Evolutionary conservation across 2,797 vertebrate genomes (phyloP), one percentile per base, ranked within the genome.

Genomic region (Fringilla coelebs): DNA sequence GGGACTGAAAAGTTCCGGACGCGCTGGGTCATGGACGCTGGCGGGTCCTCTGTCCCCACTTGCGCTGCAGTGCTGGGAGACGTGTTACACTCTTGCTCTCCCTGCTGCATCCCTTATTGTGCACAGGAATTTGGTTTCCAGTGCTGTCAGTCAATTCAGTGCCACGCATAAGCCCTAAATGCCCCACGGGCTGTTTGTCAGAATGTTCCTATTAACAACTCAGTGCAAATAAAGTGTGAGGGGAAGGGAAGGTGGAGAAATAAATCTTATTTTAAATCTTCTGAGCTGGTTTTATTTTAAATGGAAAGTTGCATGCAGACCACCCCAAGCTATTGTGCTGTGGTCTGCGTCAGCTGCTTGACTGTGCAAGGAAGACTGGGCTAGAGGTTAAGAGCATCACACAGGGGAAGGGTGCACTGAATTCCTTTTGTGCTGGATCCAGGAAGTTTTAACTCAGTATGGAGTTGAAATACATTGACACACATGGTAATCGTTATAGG

Each of bases 281-380:
- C 65, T 89, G 86, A 96, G 80, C 85, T 97, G 62, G 63, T 91
- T 94, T 90, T 86, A 71, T 94, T 95, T 96, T 71, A 65, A 65
- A 79, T 93, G 93, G 85, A 82, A 90, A 95, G 89, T 91, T 94
- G 83, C 90, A 77, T 88, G 86, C 2, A 18, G 95, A 97, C 94
- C 95, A 96, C 95, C 95, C 95, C 89, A 80, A 93, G 96, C 83
- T 95, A 93, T 96, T 97, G 95, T 95, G 88, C 92, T 96, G 87
- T n/a, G 75, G 92, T 80, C 87, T 63, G 58, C 1, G 46, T 91
- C 89, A 96, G 70, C 79, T 95, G 75, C 84, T 85, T 67, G 60
- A 79, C 88, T 72, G 48, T 29, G 38, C 71, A 45, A 54, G 52
- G 95, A 73, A 86, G 91, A 80, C 77, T 57, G 79, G 94, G 85